phyloP scores from a whole-genome alignment of 2,888 invertebrate genomes.

The Cephus pygmeus region DNA sequence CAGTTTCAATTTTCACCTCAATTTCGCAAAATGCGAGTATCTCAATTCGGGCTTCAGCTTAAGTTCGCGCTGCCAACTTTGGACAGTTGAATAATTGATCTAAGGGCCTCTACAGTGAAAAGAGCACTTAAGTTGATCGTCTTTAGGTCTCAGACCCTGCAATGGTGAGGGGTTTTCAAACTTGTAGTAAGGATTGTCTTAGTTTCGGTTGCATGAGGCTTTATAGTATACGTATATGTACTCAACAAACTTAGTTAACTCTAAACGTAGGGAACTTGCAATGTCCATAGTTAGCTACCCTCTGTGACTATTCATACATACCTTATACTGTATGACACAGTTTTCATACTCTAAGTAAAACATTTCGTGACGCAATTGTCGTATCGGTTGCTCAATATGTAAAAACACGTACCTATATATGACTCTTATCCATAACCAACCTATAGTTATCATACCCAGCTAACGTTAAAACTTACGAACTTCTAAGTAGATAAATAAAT shows the following conservation, averaged over 20 bases:
- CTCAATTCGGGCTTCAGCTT: background rate
- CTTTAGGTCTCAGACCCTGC: slow-evolving; percentile 49
- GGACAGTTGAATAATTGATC: slow-evolving; percentile 40
- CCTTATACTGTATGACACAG: background rate
- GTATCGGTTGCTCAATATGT: background rate
- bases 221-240: slow-evolving; percentile 45
- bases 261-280: slow-evolving; percentile 30
- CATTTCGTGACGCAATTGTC: background rate
- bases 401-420: background rate
- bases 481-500: no score
- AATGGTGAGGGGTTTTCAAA: slow-evolving; percentile 44
- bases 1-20: background rate
- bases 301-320: background rate
- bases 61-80: slow-evolving; percentile 30
- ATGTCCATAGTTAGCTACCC: slow-evolving; percentile 35
- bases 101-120: slow-evolving; percentile 26
- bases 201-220: slow-evolving; percentile 46
- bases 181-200: slow-evolving; percentile 53
- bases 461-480: no score
- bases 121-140: slow-evolving; percentile 53
- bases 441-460: no score
- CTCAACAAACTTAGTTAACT: slow-evolving; percentile 46
- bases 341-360: background rate
- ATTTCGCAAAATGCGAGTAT: background rate
- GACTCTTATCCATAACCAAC: no score